Base-by-base conservation (phyloP, 23 tunicate species). In the Trididemnum nubilum region DNA sequence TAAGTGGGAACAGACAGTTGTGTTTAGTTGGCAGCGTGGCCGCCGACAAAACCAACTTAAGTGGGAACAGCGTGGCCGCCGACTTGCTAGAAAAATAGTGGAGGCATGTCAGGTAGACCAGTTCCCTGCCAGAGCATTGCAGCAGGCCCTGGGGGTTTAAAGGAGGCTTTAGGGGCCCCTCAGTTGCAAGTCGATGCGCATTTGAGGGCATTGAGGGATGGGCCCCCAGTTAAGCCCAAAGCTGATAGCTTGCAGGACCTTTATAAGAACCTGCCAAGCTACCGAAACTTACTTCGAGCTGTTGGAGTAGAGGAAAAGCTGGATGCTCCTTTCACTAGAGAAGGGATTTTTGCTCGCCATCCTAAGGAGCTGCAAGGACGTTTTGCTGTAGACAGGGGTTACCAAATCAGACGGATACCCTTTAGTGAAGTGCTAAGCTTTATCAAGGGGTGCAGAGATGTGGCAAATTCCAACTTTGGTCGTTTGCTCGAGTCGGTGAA, bases 381-480 rank as follows among this genome's bases (percentile, higher is more conserved):
- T 4, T 67, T 67, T 67, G 37, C 38, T 4, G 38, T 33, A 31
- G 38, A 67, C 22, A 12, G 38, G 3, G 74, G 74, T 7, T 31
- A 67, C 25, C 74, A 33, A 31, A 30, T 67, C 3, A 7, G n/a
- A 33, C 37, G 74, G 12, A 67, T 67, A 67, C 74, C 74, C 25
- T 67, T 67, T 67, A 4, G n/a, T 67, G 38, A 67, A 67, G 15
- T 61, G 26, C 67, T 61, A n/a, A 12, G 12, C 7, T 67, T 67
- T 24, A 33, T 67, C 12, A 33, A 67, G 7, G 9, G 18, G 9
- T 67, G 74, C 38, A 67, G 9, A 33, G 38, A 30, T 31, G 38
- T 30, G 33, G 74, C 38, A 12, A 67, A 33, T 31, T 67, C 74
- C 7, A 67, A 31, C 38, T 67, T 67, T 67, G 74, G 74, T 5